Conservation (phyloP, 2,113 vertebrate genomes). For the Campylorhamphus procurvoides region DNA sequence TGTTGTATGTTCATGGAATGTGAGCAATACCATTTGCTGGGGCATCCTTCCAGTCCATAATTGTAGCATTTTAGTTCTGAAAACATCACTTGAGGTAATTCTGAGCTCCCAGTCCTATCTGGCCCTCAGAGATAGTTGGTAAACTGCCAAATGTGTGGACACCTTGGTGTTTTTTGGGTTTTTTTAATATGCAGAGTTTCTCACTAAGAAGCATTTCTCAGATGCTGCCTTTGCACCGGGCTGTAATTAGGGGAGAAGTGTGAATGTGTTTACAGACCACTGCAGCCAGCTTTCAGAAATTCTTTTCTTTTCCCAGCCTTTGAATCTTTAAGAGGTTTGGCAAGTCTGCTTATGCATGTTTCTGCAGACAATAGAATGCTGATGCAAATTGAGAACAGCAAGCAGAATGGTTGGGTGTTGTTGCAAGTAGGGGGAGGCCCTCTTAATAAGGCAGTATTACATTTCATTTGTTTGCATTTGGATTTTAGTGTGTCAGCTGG, state of each 20-base stretch:
- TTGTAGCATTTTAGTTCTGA: not conserved
- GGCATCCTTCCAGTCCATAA: not conserved
- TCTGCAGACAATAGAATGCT: conserved; percentile 26
- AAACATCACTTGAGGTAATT: not conserved
- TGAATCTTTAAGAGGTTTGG: not conserved
- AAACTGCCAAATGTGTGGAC: not conserved
- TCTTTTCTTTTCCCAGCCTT: not conserved
- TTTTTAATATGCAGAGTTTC: not conserved
- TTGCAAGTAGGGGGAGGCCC: not conserved
- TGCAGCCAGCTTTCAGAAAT: not conserved
- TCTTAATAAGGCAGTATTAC: not conserved
- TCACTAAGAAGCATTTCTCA: not conserved
- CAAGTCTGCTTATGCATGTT: not conserved
- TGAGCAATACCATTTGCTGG: not conserved
- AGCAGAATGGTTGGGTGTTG: not conserved
- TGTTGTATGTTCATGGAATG: not conserved
- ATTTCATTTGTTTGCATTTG: not conserved
- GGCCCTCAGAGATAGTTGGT: not conserved
- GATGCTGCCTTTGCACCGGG: not conserved
- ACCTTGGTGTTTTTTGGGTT: not conserved
- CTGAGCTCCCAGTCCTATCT: not conserved
- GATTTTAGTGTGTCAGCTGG: not conserved
- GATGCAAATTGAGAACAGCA: conserved; percentile 10
- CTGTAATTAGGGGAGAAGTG: not conserved
- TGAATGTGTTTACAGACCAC: not conserved